Base-by-base conservation (phyloP, 2,797 vertebrate species). In the Poeciliopsis turneri region DNA sequence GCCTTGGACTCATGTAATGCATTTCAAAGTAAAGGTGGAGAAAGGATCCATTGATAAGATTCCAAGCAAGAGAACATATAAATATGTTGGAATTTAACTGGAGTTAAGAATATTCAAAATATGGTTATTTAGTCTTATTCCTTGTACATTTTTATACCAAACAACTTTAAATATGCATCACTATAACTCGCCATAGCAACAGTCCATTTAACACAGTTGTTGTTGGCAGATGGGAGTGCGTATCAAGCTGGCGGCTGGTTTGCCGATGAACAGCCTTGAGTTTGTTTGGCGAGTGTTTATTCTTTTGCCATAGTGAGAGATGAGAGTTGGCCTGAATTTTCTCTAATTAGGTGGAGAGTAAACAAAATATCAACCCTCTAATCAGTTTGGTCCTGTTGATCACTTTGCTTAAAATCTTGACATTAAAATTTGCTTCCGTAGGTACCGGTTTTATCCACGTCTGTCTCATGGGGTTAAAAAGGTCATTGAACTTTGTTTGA, bases 171-270 rank as follows among this genome's bases (percentile, higher is more conserved):
- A 75, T 66, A 45, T 76, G 28, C 25, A 55, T n/a, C 20, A 28
- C 73, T 69, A 28, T 59, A 72, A 28, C 79, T 77, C 41, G 53
- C 25, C 55, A 15, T 61, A 25, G 10, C 41, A 45, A 13, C 53
- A 59, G 51, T 49, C 72, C n/a, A 46, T 80, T 85, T 43, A 69
- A 74, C 45, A 66, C 43, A 77, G 53, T 78, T 71, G 45, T 78
- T 73, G 47, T 55, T 78, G 64, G 30, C 59, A 30, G 43, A 74
- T 78, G n/a, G 72, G 78, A 5, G 11, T 45, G 78, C 57, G 33
- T 45, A 75, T 49, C 46, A 74, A 74, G 59, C 70, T 74, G 57
- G 39, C 20, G 16, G 41, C 2, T 76, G 78, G 55, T 45, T 70
- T 72, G 43, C 25, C 30, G 23, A 72, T 71, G 43, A 71, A 72